These are phyloP conservation scores for Axis porcinus DNA, from an alignment of 2,113 vertebrate genomes.

Conservation along the genomic window DNA sequence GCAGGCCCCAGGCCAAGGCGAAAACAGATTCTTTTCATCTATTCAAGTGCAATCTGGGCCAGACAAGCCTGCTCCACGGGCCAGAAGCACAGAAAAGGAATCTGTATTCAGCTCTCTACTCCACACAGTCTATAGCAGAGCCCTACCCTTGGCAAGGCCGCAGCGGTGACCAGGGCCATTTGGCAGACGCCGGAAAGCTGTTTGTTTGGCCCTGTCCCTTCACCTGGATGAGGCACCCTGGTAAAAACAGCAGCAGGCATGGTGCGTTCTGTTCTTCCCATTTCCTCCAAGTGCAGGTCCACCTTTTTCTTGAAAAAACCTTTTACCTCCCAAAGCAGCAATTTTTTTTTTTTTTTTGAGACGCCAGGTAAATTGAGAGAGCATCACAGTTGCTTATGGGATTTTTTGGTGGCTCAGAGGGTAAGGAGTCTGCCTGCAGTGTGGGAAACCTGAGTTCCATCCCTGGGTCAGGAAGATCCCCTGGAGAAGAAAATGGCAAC, in stretches of 20 bases:
- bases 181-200: background rate
- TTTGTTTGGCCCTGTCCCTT: background rate
- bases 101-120: slow-evolving; percentile 64
- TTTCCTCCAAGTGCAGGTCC: background rate
- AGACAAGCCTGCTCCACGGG: slow-evolving; percentile 69
- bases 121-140: background rate
- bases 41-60: slow-evolving; percentile 76
- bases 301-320: background rate
- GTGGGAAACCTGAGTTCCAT: background rate
- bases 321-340: background rate
- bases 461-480: background rate
- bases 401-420: background rate
- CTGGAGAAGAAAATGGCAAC: background rate
- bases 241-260: background rate
- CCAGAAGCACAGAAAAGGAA: slow-evolving; percentile 59
- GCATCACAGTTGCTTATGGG: background rate
- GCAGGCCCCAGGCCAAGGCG: slow-evolving; percentile 59
- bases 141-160: slow-evolving; percentile 32
- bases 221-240: slow-evolving; percentile 34
- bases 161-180: background rate
- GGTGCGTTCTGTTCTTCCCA: background rate
- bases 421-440: background rate
- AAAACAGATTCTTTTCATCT: slow-evolving; percentile 73
- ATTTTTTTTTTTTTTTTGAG: background rate
- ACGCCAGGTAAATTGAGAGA: background rate